Evolutionary conservation across 2,888 invertebrate genomes (phyloP), one percentile per base, ranked within the genome.

Genomic region (Lathronympha strigana): DNA sequence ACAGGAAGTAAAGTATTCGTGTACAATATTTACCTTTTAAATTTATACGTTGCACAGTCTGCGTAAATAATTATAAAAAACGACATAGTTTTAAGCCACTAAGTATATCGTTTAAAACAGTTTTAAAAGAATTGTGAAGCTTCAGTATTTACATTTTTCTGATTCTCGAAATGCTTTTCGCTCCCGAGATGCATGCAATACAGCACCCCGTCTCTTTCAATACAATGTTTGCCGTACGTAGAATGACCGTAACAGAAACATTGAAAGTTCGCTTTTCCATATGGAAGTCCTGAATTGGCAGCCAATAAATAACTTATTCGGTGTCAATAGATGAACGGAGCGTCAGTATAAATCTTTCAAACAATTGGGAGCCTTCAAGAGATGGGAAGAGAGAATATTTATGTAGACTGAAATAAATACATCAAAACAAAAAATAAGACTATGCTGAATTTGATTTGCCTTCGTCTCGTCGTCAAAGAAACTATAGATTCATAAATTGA

Each of bases 291-390:
- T 36, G 21, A 38, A 45, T 40, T 54, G 61, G 38, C 23, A 61
- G 47, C 54, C 61, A 54, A 54, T 66, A 66, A 66, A 66, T 66
- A 54, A 66, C 66, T 53, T 49, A 61, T 54, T 17, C n/a, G 17
- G 51, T 38, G 38, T 61, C 66, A 47, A 64, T 53, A 60, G 58
- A 60, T 64, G 58, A 64, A 36, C 45, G 58, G 6, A 28, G 43
- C 15, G 45, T 45, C 51, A 51, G 17, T 66, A 61, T 66, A 66
- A 66, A 66, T 61, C 60, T 61, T 54, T 54, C 47, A 61, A 66
- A 66, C 66, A 61, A 61, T 66, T 40, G 53, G 53, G n/a, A 49
- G 28, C 28, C 36, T 28, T 19, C 40, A 19, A 15, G 47, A 28
- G 47, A 45, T 33, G 23, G 23, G 53, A 58, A 13, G 21, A 53